Evolutionary conservation across 2,113 vertebrate species (phyloP).

Genomic region (Pelodiscus sinensis): DNA sequence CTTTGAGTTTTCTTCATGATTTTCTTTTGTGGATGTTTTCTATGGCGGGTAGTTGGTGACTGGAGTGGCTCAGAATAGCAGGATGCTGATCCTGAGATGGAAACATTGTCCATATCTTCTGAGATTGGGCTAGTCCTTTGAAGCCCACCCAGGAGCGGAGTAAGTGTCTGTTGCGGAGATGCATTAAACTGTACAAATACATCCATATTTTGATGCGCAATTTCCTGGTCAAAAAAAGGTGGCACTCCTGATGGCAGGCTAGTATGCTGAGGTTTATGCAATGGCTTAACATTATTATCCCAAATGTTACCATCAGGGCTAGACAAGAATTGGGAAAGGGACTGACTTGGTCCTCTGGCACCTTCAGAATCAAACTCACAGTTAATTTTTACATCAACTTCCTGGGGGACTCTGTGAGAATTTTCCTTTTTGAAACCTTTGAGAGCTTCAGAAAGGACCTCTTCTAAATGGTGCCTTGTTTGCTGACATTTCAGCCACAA

Average conservation of each 20-base stretch:
- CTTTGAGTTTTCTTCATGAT: slow-evolving; percentile 86
- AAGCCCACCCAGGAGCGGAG: slow-evolving; percentile 55
- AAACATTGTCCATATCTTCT: slow-evolving; percentile 81
- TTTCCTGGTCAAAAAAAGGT: slow-evolving; percentile 52
- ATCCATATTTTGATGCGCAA: slow-evolving; percentile 48
- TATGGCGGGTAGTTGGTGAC: slow-evolving; percentile 67
- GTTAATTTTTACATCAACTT: neutral
- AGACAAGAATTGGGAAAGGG: neutral
- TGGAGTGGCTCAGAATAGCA: slow-evolving; percentile 78
- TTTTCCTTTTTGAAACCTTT: neutral
- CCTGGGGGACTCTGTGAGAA: neutral
- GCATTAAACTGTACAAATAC: slow-evolving; percentile 48
- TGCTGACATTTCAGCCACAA: slow-evolving; percentile 80
- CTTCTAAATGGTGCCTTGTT: slow-evolving; percentile 75
- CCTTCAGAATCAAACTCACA: neutral
- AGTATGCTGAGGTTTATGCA: neutral
- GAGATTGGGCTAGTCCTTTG: slow-evolving; percentile 66
- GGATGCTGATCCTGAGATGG: slow-evolving; percentile 59
- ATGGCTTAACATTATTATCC: neutral
- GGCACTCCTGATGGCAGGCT: neutral
- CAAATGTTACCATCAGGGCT: neutral
- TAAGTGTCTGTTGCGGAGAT: slow-evolving; percentile 53
- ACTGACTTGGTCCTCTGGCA: neutral
- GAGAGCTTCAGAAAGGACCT: slow-evolving; percentile 61
- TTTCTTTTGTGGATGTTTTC: slow-evolving; percentile 85